A percentile compares a stretch with the other conserved stretches of the same genome.
These are phyloP conservation scores for Sipha maydis DNA, from an alignment of 2,888 invertebrate species.

Conservation along the genomic window DNA sequence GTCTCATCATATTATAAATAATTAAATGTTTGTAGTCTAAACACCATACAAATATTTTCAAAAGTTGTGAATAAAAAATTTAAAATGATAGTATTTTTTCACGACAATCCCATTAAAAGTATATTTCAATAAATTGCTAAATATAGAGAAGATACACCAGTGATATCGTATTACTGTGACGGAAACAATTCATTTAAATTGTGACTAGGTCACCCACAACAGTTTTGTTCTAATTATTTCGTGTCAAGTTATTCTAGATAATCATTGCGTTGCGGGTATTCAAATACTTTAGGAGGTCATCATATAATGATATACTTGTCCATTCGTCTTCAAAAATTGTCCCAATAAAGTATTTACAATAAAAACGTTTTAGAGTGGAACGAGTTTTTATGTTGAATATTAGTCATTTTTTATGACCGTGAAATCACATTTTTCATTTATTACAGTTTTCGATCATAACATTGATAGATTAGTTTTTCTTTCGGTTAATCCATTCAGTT, in stretches of 20 bases:
- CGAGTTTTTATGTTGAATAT: slow-evolving; percentile 13
- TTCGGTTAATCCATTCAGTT: background rate
- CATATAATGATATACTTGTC: slow-evolving; percentile 3
- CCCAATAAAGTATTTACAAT: background rate
- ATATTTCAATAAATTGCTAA: slow-evolving; percentile 52
- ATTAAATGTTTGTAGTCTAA: background rate
- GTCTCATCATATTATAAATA: background rate
- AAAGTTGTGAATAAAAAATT: background rate
- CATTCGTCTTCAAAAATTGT: slow-evolving; percentile 14
- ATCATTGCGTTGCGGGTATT: background rate
- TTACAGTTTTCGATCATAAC: background rate
- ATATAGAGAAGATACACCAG: slow-evolving; percentile 17
- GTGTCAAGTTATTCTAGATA: slow-evolving; percentile 1
- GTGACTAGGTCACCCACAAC: slow-evolving; percentile 58
- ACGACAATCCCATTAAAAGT: slow-evolving; percentile 28
- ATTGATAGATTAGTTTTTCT: background rate
- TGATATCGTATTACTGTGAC: slow-evolving; percentile 51
- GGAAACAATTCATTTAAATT: slow-evolving; percentile 47
- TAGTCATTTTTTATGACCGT: background rate
- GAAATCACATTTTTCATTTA: background rate
- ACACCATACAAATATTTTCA: background rate
- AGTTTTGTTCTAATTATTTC: slow-evolving; percentile 61
- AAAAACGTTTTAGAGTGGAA: slow-evolving; percentile 42
- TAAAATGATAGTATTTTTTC: background rate
- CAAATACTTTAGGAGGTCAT: background rate